These are phyloP conservation scores for Dissostichus mawsoni DNA, from an alignment of 2,113 vertebrate genomes.

Conservation along the genomic window DNA sequence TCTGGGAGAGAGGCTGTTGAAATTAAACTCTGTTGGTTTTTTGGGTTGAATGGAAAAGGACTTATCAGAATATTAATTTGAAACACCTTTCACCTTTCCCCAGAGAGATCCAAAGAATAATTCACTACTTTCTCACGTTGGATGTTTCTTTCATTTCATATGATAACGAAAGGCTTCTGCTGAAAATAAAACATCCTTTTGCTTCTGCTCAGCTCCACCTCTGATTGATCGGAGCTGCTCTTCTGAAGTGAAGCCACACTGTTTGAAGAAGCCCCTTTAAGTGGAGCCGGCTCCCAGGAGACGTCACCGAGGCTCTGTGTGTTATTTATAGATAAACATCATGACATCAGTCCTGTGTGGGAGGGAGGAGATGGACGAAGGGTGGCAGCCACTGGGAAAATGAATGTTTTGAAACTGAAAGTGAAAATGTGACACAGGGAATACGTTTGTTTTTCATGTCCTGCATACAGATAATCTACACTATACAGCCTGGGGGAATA, in stretches of 20 bases:
- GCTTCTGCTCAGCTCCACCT: slow-evolving; percentile 3
- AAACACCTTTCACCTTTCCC: slow-evolving; percentile 2
- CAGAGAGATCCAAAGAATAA: slow-evolving; percentile 38
- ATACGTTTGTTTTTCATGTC: neutral
- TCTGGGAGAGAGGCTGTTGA: neutral
- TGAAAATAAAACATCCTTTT: slow-evolving; percentile 6
- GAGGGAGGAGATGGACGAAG: neutral
- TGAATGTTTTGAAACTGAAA: neutral
- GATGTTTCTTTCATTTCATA: slow-evolving; percentile 18
- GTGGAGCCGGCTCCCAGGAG: slow-evolving; percentile 35
- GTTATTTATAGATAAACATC: slow-evolving; percentile 59
- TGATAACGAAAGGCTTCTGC: slow-evolving; percentile 25
- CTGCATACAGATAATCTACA: neutral
- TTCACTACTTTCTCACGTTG: slow-evolving; percentile 2
- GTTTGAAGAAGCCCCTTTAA: slow-evolving; percentile 53
- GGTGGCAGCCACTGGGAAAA: neutral
- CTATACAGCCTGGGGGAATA: neutral
- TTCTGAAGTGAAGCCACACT: slow-evolving; percentile 17
- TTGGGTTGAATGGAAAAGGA: slow-evolving; percentile 6
- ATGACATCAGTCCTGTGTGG: slow-evolving; percentile 20
- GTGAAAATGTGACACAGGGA: neutral
- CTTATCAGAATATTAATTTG: slow-evolving; percentile 5
- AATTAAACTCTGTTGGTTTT: neutral
- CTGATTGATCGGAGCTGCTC: slow-evolving; percentile 16
- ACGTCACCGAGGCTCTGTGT: slow-evolving; percentile 12